Base-by-base conservation (phyloP, 2,888 invertebrate species). In the Caenorhabditis sp. region DNA sequence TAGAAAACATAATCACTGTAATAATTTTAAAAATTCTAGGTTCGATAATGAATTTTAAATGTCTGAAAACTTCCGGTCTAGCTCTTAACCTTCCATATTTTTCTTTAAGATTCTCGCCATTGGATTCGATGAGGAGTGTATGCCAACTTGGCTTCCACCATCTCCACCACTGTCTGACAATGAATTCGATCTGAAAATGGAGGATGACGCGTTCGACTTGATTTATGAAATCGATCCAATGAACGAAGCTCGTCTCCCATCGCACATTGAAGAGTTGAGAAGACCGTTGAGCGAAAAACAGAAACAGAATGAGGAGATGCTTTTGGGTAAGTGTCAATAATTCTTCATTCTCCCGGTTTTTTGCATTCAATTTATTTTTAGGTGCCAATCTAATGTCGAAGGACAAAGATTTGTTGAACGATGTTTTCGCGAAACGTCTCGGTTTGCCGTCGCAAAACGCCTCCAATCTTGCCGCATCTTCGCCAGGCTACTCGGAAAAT, bases 101-200 rank as follows among this genome's bases (percentile, higher is more conserved):
- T 10, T 53, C 12, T 76, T 81, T 27, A 64, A 81, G 81, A 70
- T 78, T 50, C 59, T 77, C 27, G 63, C 61, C 0, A 65, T 70
- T n/a, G 74, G 66, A 7, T 36, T 74, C 49, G 70, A 70, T 31
- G 62, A 72, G 14, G 66, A 70, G 12, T 52, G 68, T 12, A 70
- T 81, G 78, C 79, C 78, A 20, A 92, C 95, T 91, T 97, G 97
- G 96, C 92, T 94, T 83, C 97, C 97, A 64, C 97, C 96, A 67
- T 97, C 97, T 23, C 97, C 97, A 69, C 96, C 97, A 14, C 92
- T 93, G 88, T 93, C 94, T 88, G 95, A 95, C 85, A 91, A 69
- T 14, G 80, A 71, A 12, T 71, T 70, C 36, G 97, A 97, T 89
- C 91, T 95, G 67, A 95, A 95, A 57, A 67, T 70, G 90, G 92